A percentile compares a stretch with the other conserved stretches of the same genome.
Evolutionary conservation across 2,888 invertebrate genomes (phyloP).

Genomic region (Zele albiditarsus): DNA sequence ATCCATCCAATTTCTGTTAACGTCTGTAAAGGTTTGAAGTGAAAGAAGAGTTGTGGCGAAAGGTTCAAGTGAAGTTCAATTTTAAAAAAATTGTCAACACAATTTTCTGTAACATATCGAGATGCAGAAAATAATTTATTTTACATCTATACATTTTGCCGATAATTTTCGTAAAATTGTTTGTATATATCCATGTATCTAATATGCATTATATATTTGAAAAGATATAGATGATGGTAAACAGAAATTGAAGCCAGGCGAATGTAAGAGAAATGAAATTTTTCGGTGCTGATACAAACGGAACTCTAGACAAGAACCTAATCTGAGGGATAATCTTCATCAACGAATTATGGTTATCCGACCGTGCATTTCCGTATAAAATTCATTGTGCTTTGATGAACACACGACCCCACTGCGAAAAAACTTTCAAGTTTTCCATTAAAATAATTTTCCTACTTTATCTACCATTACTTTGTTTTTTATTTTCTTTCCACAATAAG

Average conservation of each 20-base stretch:
- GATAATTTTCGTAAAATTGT: not conserved
- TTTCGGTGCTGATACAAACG: conserved; percentile 17
- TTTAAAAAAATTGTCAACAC: not conserved
- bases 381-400: conserved; percentile 15
- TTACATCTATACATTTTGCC: not conserved
- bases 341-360: conserved; percentile 28
- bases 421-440: not conserved
- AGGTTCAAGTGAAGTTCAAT: not conserved
- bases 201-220: not conserved
- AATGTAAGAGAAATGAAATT: conserved; percentile 33
- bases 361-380: conserved; percentile 21
- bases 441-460: not conserved
- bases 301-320: conserved; percentile 38
- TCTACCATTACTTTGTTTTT: not conserved
- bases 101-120: not conserved
- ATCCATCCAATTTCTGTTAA: conserved; percentile 50
- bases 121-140: not conserved
- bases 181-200: not conserved
- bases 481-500: not conserved
- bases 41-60: conserved; percentile 30
- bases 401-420: not conserved
- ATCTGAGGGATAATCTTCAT: conserved; percentile 51
- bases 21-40: conserved; percentile 37
- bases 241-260: conserved; percentile 41
- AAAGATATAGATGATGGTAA: not conserved